Base-by-base conservation (phyloP, 2,888 invertebrate genomes). In the Trachelus iudaicus region DNA sequence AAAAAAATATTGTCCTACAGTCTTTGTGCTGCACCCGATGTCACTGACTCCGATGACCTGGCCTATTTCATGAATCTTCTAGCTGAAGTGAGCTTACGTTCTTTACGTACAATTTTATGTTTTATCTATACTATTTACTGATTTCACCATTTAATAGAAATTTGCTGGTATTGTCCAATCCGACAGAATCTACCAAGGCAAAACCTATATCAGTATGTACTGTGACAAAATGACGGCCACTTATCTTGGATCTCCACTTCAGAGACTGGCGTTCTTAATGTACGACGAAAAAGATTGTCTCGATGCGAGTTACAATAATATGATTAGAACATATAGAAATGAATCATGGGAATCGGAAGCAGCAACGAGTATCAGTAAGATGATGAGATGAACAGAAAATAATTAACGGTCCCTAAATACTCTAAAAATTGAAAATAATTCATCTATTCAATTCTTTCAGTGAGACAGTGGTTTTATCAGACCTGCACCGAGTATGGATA, bases 401-500 rank as follows among this genome's bases (percentile, higher is more conserved):
- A 35, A 23, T 75, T 75, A 1, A 69, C 1, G 30, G 31, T 69
- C 15, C 34, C 11, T 34, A 34, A 6, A 69, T 71, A 73, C 13
- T 31, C 4, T 13, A 34, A 30, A 34, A 34, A n/a, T 76, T 1
- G 0, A 11, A 35, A 33, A 74, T 69, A 69, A 56, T 68, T 56
- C 34, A n/a, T 15, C 31, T 15, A 73, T 75, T 69, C 31, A 76
- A 79, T 73, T 37, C 75, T 87, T 91, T 37, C 91, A 95, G 96
- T 93, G 90, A 94, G 96, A 0, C 94, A 95, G 73, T 97, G 97
- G 97, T 93, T 93, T 2, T 97, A 96, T 90, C 97, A 97, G 92
- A 96, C 96, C 0, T 98, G 98, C 90, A 95, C 95, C 76, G 97
- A 98, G 92, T 97, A 94, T 90, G 97, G 97, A 77, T 97, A 95